phyloP scores from a whole-genome alignment of 1,140 invertebrate genomes.

The Notospermus geniculatus region DNA sequence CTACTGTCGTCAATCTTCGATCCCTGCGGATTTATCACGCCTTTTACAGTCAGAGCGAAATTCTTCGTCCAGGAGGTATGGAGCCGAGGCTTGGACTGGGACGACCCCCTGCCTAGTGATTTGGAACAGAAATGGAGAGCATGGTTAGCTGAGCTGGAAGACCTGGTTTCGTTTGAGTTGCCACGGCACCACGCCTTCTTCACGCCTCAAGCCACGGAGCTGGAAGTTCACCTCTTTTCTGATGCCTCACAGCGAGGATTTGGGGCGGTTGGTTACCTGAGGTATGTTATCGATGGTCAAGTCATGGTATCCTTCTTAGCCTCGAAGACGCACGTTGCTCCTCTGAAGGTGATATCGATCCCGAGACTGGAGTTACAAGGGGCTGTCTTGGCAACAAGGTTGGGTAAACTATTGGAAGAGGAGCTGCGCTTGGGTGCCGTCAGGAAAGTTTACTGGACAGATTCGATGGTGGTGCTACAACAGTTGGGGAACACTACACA shows the following conservation, averaged over 20 bases:
- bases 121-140: not conserved
- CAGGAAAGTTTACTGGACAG: slow-evolving; percentile 10
- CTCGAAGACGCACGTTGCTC: not conserved
- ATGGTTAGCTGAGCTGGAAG: not conserved
- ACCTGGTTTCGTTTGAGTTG: not conserved
- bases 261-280: no score
- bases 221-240: no score
- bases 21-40: not conserved
- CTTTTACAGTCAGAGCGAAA: not conserved
- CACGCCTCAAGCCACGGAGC: not conserved
- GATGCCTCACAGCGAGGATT: no score
- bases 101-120: not conserved
- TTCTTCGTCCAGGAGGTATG: not conserved
- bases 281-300: not conserved
- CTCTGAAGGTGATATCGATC: not conserved
- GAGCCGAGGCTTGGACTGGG: not conserved
- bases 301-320: not conserved
- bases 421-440: no score
- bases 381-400: no score
- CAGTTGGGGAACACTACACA: slow-evolving; percentile 15
- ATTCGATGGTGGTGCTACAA: slow-evolving; percentile 11
- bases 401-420: no score
- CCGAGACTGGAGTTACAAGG: not conserved
- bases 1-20: not conserved
- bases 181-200: not conserved